Base-by-base conservation (phyloP, 2,888 invertebrate species). In the Mimas tiliae region DNA sequence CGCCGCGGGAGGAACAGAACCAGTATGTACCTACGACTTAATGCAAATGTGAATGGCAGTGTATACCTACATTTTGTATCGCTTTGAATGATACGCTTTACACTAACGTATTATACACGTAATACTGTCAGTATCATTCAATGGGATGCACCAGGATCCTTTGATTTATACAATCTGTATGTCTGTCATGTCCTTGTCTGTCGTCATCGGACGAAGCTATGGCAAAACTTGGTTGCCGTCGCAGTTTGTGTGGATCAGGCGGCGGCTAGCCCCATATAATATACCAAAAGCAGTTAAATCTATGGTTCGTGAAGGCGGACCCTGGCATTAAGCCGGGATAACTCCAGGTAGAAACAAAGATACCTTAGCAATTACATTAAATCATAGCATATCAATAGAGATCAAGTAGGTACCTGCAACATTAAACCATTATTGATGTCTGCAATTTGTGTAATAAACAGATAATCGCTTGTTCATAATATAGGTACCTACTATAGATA, bases 21-120 rank as follows among this genome's bases (percentile, higher is more conserved):
- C 66, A 53, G 63, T 52, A 67, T 68, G 33, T 63, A n/a, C n/a
- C n/a, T n/a, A 70, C 68, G 67, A 69, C 66, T 66, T 63, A 67
- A 73, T 75, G 71, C 69, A 75, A 74, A 74, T 71, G 63, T 65
- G 72, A 72, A 72, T 69, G 72, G 75, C 72, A 74, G 66, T 48
- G 63, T 63, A 63, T 66, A 65, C 63, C 38, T 42, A 47, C 14
- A 62, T 58, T 55, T 53, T 55, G 51, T 33, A 27, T 42, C 58
- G 63, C 53, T 62, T 27, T 27, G 27, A 27, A 53, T 58, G 62
- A 38, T 55, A 55, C 38, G n/a, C 34, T 38, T 38, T 55, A 27
- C 27, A 27, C 27, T 27, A 27, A 27, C 27, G 27, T 27, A 27
- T 27, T 27, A 27, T 27, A 27, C 4, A 3, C 27, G 27, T 27